phyloP scores from a whole-genome alignment of 1,140 invertebrate genomes.

The Nylanderia fulva region DNA sequence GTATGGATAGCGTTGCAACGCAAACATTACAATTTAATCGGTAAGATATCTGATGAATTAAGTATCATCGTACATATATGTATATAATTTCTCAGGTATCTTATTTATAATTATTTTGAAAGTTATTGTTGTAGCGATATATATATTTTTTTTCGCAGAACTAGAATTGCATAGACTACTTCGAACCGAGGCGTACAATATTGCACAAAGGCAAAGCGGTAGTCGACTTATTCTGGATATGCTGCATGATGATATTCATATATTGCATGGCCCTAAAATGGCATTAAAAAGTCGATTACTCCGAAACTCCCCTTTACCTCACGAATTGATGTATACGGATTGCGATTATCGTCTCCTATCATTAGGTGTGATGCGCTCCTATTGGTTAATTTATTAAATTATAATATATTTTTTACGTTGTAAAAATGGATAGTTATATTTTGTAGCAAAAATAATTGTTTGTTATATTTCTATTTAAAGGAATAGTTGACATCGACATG shows the following conservation, averaged over 20 bases:
- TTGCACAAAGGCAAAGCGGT: conserved; percentile 69
- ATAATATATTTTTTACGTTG: background rate
- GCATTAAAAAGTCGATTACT: conserved; percentile 74
- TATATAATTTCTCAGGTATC: background rate
- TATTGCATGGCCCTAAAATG: conserved; percentile 78
- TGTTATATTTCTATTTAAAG: conserved; percentile 45
- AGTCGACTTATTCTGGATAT: conserved; percentile 66
- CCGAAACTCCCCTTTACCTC: conserved; percentile 76
- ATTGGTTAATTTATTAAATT: background rate
- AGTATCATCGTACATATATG: background rate
- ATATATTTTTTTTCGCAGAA: conserved; percentile 81
- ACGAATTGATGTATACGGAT: conserved; percentile 74
- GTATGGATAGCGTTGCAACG: conserved; percentile 88
- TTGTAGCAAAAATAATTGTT: conserved; percentile 5
- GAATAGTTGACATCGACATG: conserved; percentile 57
- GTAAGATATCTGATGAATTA: conserved; percentile 70
- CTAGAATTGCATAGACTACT: conserved; percentile 88
- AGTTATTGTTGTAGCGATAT: background rate
- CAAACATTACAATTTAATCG: conserved; percentile 87
- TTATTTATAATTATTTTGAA: background rate
- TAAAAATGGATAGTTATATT: background rate
- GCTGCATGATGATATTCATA: conserved; percentile 73
- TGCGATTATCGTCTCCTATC: conserved; percentile 77
- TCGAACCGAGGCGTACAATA: conserved; percentile 87
- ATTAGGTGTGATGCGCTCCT: conserved; percentile 69